A percentile compares a stretch with the other conserved stretches of the same genome.
phyloP scores from a whole-genome alignment of 2,797 vertebrate species.

The Danio aesculapii region DNA sequence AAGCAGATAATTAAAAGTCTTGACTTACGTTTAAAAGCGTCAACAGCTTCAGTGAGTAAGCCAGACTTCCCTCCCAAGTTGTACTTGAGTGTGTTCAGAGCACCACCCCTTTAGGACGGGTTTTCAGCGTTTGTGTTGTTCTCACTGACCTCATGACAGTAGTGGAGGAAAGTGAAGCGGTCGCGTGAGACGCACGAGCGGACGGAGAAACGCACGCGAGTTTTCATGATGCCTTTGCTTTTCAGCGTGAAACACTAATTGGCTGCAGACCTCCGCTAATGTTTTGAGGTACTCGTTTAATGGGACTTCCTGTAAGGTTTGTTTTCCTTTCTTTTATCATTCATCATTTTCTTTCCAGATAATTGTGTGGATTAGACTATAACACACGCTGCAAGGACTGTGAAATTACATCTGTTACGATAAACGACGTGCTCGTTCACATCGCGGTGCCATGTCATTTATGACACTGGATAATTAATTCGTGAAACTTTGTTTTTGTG shows the following conservation, averaged over 20 bases:
- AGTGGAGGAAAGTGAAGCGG: constrained; percentile 18
- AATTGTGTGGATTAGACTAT: neutral
- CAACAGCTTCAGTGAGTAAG: neutral
- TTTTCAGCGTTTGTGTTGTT: constrained; percentile 15
- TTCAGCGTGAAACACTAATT: constrained; percentile 9
- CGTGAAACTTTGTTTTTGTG: neutral
- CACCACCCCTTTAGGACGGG: constrained; percentile 40
- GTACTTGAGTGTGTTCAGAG: constrained; percentile 14
- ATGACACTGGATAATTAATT: neutral
- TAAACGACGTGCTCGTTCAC: neutral
- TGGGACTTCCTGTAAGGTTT: constrained; percentile 70
- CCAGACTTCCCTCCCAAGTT: neutral
- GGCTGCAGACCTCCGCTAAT: neutral
- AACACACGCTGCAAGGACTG: neutral
- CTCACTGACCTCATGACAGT: neutral
- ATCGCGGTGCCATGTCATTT: neutral
- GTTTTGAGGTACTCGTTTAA: constrained; percentile 57
- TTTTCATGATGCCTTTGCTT: neutral
- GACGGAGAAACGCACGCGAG: neutral
- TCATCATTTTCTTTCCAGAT: neutral
- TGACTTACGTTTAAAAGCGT: neutral
- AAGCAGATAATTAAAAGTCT: neutral
- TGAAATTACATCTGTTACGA: neutral
- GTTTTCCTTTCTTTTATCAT: constrained; percentile 42
- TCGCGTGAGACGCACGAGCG: neutral